Percentiles rank a stretch among this genome's conserved stretches.
Conservation (phyloP, 2,888 invertebrate genomes). For the Drosophila neonasuta region DNA sequence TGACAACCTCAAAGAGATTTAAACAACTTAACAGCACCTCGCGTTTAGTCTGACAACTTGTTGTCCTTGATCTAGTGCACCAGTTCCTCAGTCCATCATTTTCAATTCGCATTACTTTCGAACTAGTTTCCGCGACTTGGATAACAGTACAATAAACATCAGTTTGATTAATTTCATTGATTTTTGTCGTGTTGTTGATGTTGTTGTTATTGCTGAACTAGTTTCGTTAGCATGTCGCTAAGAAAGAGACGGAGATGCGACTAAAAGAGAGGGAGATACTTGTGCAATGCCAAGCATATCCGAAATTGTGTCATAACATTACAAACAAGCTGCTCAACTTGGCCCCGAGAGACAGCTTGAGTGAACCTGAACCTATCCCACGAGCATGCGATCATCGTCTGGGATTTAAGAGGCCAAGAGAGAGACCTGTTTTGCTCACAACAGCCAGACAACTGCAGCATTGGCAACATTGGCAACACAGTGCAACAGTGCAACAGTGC, state of each 20-base stretch:
- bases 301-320: slow-evolving; percentile 73
- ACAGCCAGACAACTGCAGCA: slow-evolving; percentile 22
- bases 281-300: slow-evolving; percentile 37
- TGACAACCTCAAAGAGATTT: not conserved
- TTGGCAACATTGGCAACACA: not conserved
- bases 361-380: slow-evolving; percentile 75
- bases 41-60: not conserved
- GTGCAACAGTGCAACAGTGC: slow-evolving; percentile 13
- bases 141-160: slow-evolving; percentile 41
- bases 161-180: slow-evolving; percentile 40
- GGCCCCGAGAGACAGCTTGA: slow-evolving; percentile 31
- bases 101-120: slow-evolving; percentile 5
- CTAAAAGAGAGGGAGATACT: slow-evolving; percentile 9
- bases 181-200: slow-evolving; percentile 18
- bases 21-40: not conserved
- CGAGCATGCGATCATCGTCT: slow-evolving; percentile 32
- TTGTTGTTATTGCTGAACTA: slow-evolving; percentile 28
- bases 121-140: slow-evolving; percentile 17
- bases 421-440: slow-evolving; percentile 60
- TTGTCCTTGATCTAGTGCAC: slow-evolving; percentile 45
- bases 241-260: not conserved
- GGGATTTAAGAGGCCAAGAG: slow-evolving; percentile 18
- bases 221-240: slow-evolving; percentile 29
- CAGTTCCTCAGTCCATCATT: slow-evolving; percentile 6
- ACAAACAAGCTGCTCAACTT: slow-evolving; percentile 61